phyloP scores from a whole-genome alignment of 53 echinoderm and acorn worm species.

The Echinarachnius parma region DNA sequence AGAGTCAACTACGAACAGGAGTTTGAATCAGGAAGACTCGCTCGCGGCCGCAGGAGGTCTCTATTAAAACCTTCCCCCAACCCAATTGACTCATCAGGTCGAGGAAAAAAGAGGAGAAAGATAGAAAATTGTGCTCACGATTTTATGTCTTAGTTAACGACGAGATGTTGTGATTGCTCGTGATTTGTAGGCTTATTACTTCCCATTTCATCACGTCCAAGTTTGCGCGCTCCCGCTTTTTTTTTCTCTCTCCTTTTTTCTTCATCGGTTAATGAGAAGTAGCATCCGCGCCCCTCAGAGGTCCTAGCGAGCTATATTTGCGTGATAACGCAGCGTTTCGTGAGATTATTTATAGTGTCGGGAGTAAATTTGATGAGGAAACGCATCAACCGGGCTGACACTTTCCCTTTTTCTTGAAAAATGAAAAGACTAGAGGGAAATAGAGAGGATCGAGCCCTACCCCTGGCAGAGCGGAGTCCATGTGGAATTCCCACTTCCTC shows the following conservation, averaged over 20 bases:
- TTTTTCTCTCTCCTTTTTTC: too few relatives aligned
- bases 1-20: constrained; percentile 31
- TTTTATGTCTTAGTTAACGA: constrained; percentile 44
- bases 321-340: constrained; percentile 18
- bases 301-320: constrained; percentile 4
- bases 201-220: neutral
- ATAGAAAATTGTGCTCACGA: constrained; percentile 31
- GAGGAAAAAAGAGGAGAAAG: constrained; percentile 24
- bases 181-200: constrained; percentile 43
- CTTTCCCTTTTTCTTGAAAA: constrained; percentile 17
- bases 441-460: constrained; percentile 13
- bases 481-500: constrained; percentile 33
- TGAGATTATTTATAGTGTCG: constrained; percentile 32
- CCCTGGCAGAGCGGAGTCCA: constrained; percentile 24
- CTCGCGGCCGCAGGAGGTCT: constrained; percentile 45
- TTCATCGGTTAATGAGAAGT: constrained; percentile 22
- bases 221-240: too few relatives aligned
- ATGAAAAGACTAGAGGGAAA: too few relatives aligned
- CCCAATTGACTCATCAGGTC: constrained; percentile 43
- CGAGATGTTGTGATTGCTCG: constrained; percentile 36
- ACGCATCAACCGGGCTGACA: constrained; percentile 28
- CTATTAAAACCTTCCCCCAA: constrained; percentile 52
- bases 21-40: constrained; percentile 39
- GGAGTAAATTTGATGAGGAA: constrained; percentile 16
- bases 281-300: constrained; percentile 13